A percentile compares a stretch with the other conserved stretches of the same genome.
Evolutionary conservation across 2,888 invertebrate species (phyloP).

Genomic region (Chrysolina oricalcia): DNA sequence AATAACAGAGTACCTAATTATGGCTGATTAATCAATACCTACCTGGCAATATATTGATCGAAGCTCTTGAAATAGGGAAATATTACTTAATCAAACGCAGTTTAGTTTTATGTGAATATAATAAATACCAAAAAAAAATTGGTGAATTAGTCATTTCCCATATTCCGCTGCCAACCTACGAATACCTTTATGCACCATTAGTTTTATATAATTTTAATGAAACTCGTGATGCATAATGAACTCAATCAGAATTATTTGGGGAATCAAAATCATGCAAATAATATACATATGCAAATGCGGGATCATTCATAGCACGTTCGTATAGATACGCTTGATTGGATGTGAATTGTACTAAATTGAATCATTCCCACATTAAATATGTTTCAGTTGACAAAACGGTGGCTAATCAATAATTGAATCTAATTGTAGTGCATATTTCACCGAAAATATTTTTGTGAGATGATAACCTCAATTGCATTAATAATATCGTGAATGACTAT

Average conservation of each 20-base stretch:
- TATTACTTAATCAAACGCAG: too few relatives aligned
- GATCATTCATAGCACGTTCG: slow-evolving; percentile 8
- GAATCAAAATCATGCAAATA: not conserved
- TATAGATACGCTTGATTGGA: slow-evolving; percentile 13
- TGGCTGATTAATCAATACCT: too few relatives aligned
- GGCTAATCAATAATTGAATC: not conserved
- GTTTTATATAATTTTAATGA: not conserved
- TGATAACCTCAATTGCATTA: not conserved
- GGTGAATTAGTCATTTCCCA: too few relatives aligned
- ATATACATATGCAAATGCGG: not conserved
- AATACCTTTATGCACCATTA: not conserved
- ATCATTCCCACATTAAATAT: not conserved
- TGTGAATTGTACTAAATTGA: not conserved
- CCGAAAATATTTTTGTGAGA: not conserved
- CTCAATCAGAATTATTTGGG: not conserved
- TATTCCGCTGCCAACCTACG: not conserved
- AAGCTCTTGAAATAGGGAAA: too few relatives aligned
- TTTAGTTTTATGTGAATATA: too few relatives aligned
- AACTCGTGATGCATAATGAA: slow-evolving; percentile 15
- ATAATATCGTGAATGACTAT: too few relatives aligned
- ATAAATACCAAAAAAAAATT: too few relatives aligned
- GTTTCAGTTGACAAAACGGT: not conserved
- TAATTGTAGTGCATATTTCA: not conserved
- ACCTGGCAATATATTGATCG: too few relatives aligned
- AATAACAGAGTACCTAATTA: too few relatives aligned